Conservation (phyloP, 2,888 invertebrate species). For the Torymus texanus region DNA sequence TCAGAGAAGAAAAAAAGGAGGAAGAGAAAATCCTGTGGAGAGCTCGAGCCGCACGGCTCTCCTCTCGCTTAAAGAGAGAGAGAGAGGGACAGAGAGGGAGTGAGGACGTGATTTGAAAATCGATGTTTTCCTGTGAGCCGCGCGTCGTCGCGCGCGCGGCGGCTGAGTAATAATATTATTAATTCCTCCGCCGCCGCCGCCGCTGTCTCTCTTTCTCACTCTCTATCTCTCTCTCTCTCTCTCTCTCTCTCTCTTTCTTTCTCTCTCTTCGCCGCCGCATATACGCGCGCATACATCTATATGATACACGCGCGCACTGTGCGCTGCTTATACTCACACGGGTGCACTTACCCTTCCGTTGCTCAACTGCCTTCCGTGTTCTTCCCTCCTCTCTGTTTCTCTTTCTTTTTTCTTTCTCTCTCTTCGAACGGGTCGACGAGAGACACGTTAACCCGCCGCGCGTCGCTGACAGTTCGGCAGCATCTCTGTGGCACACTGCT, state of each 20-base stretch:
- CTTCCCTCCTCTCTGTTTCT: conserved; percentile 1
- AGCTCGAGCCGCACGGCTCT: neutral
- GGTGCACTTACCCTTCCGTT: conserved; percentile 35
- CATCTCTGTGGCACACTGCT: conserved; percentile 22
- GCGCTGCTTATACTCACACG: conserved; percentile 5
- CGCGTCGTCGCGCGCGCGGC: neutral
- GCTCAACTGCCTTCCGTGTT: conserved; percentile 44
- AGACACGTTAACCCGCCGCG: no score
- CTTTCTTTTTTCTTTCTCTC: neutral
- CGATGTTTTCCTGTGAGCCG: conserved; percentile 55
- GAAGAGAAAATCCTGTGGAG: neutral
- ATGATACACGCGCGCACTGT: neutral
- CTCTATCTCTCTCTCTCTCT: no score
- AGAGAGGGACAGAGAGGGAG: no score
- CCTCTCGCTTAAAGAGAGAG: no score
- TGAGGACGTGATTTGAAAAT: conserved; percentile 56
- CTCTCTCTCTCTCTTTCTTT: no score
- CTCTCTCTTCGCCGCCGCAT: no score
- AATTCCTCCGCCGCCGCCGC: conserved; percentile 41
- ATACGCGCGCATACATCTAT: no score
- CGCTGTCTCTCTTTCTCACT: no score
- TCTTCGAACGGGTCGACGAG: neutral
- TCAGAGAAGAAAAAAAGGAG: neutral
- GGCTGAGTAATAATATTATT: conserved; percentile 41
- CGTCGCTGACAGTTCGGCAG: conserved; percentile 44